phyloP scores from a whole-genome alignment of 2,888 invertebrate species.

The Limenitis camilla region DNA sequence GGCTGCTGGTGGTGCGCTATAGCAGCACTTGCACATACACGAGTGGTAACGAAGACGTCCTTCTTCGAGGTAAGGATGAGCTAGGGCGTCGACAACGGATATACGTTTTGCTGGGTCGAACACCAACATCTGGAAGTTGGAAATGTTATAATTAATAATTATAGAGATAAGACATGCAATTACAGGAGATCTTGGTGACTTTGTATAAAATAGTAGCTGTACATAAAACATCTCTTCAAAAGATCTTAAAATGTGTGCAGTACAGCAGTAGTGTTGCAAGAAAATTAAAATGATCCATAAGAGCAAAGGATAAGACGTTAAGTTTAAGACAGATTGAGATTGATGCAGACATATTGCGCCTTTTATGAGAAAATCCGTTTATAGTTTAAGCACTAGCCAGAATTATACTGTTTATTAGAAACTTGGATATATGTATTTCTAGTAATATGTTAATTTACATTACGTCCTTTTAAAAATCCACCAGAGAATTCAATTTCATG shows the following conservation, averaged over 20 bases:
- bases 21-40: conserved; percentile 99
- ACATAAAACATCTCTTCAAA: no score
- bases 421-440: no score
- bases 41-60: conserved; percentile 99
- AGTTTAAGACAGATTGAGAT: conserved; percentile 4
- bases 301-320: neutral
- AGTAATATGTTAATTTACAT: no score
- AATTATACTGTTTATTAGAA: no score
- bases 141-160: neutral
- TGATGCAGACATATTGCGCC: neutral
- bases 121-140: conserved; percentile 90
- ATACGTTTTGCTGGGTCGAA: conserved; percentile 99
- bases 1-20: conserved; percentile 66
- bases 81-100: conserved; percentile 94
- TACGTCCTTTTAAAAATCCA: no score
- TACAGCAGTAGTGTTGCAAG: no score
- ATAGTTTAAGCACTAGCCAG: no score
- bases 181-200: no score
- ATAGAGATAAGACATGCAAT: neutral
- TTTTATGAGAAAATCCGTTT: no score
- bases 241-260: no score
- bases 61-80: conserved; percentile 98
- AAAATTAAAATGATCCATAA: neutral
- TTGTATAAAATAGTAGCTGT: no score
- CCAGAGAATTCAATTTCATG: no score